Evolutionary conservation across 1,140 invertebrate species (phyloP).

Genomic region (Bombus vancouverensis): DNA sequence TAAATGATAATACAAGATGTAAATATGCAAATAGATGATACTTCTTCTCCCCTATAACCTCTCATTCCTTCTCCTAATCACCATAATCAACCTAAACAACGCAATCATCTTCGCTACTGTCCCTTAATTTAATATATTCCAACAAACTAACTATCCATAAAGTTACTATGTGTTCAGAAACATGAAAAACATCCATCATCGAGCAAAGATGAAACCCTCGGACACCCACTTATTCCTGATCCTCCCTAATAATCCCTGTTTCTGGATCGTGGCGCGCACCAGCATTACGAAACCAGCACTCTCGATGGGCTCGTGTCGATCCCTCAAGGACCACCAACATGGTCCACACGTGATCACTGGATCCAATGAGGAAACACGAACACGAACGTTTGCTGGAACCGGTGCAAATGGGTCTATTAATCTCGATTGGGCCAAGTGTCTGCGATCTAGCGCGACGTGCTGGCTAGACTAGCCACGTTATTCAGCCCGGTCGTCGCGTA

Average conservation of each 20-base stretch:
- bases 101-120: background rate
- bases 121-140: background rate
- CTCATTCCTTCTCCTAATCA: background rate
- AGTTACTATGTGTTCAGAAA: background rate
- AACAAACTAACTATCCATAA: background rate
- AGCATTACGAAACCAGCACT: background rate
- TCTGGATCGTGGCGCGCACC: no score
- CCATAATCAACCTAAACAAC: background rate
- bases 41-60: background rate
- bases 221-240: constrained; percentile 9
- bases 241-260: no score
- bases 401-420: constrained; percentile 30
- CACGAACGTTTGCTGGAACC: constrained; percentile 2
- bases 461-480: constrained; percentile 34
- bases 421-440: constrained; percentile 39
- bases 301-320: background rate
- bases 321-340: background rate
- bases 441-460: constrained; percentile 26
- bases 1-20: background rate
- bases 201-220: background rate
- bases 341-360: background rate
- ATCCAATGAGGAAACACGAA: background rate
- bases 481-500: constrained; percentile 15
- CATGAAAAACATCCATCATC: background rate
- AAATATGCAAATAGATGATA: background rate